phyloP scores from a whole-genome alignment of 2,888 invertebrate genomes.

The Pristionchus fissidentatus region DNA sequence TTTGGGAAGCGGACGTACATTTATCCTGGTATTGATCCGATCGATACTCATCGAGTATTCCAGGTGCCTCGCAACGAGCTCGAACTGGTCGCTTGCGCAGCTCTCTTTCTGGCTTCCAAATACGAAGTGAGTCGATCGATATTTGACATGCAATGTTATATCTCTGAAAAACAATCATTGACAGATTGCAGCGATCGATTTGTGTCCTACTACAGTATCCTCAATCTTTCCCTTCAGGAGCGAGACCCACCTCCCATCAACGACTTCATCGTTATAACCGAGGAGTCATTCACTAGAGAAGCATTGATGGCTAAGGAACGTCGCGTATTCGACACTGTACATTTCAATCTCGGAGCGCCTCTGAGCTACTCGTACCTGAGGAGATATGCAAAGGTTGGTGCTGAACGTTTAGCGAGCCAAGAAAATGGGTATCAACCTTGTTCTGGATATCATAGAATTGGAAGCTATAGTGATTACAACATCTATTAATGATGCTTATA shows the following conservation, averaged over 20 bases:
- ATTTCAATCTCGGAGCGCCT: conserved; percentile 94
- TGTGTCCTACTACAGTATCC: neutral
- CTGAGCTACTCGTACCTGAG: conserved; percentile 95
- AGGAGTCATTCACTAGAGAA: conserved; percentile 88
- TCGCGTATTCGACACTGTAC: conserved; percentile 84
- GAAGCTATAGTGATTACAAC: too few relatives aligned
- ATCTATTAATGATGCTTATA: too few relatives aligned
- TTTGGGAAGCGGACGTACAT: neutral
- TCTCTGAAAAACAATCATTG: too few relatives aligned
- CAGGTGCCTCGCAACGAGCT: conserved; percentile 81
- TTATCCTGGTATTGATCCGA: neutral
- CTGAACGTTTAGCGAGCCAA: too few relatives aligned
- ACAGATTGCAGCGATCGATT: too few relatives aligned
- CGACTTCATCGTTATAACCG: conserved; percentile 96
- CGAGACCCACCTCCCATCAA: conserved; percentile 92
- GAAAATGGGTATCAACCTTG: too few relatives aligned
- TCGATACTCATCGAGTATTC: too few relatives aligned
- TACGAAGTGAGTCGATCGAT: conserved; percentile 86
- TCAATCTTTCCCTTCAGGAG: conserved; percentile 81
- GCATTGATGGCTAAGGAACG: conserved; percentile 93
- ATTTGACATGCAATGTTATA: neutral
- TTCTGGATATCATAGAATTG: too few relatives aligned
- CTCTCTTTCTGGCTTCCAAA: conserved; percentile 95
- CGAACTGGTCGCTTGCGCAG: conserved; percentile 91
- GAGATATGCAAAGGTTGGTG: conserved; percentile 84